Evolutionary conservation across 2,113 vertebrate genomes (phyloP).

Genomic region (Coregonus clupeaformis): DNA sequence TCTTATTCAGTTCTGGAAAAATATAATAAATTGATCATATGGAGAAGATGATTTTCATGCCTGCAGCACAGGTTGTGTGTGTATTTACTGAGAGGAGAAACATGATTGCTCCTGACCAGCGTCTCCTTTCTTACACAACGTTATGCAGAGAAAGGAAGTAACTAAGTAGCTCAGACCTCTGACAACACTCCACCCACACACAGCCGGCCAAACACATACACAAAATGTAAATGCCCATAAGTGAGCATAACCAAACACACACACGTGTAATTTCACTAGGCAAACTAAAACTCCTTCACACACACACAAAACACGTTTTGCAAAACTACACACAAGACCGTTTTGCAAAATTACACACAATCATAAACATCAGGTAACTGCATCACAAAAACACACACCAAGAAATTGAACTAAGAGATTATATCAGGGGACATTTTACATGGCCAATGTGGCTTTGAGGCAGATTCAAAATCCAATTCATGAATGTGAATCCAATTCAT

Average conservation of each 20-base stretch:
- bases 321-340: too few relatives aligned
- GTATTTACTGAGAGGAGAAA: background rate
- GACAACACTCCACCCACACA: constrained; percentile 6
- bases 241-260: background rate
- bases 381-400: background rate
- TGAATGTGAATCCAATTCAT: background rate
- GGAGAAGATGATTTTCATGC: background rate
- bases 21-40: background rate
- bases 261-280: background rate
- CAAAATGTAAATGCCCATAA: background rate
- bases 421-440: background rate
- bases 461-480: background rate
- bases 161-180: constrained; percentile 1
- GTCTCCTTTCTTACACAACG: background rate
- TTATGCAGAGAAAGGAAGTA: constrained; percentile 7
- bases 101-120: constrained; percentile 4
- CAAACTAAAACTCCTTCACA: background rate
- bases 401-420: background rate
- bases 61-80: background rate
- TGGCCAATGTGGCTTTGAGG: background rate
- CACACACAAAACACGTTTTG: background rate
- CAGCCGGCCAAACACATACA: constrained; percentile 9
- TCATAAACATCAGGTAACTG: background rate
- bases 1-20: background rate
- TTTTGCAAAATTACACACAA: background rate